Conservation (phyloP, 2,113 vertebrate genomes). For the Sinocyclocheilus anshuiensis region DNA sequence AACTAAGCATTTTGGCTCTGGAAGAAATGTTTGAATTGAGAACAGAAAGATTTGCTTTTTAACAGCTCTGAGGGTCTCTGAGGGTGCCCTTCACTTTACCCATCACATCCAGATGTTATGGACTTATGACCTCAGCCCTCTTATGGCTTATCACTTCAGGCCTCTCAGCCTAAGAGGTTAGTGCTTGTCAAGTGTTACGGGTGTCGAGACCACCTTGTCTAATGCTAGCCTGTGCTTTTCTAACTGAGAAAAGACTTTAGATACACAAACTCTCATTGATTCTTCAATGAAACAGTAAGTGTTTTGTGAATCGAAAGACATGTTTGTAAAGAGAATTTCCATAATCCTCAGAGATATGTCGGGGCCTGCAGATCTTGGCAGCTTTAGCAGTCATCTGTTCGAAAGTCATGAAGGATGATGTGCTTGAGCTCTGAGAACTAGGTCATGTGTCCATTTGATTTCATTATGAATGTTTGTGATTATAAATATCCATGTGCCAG, state of each 20-base stretch:
- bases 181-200: not conserved
- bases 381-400: constrained; percentile 43
- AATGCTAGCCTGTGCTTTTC: not conserved
- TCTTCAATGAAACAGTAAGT: constrained; percentile 2
- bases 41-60: constrained; percentile 24
- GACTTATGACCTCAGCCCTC: constrained; percentile 2
- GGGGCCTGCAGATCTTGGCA: constrained; percentile 29
- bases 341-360: constrained; percentile 35
- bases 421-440: constrained; percentile 9
- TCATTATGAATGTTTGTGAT: constrained; percentile 46
- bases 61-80: constrained; percentile 9
- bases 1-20: constrained; percentile 11
- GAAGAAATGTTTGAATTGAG: not conserved
- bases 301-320: constrained; percentile 17
- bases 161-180: not conserved
- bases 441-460: constrained; percentile 53
- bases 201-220: not conserved
- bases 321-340: constrained; percentile 32
- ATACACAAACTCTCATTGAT: not conserved
- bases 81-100: not conserved
- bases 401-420: constrained; percentile 30
- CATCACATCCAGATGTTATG: constrained; percentile 12
- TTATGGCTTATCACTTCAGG: not conserved
- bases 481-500: constrained; percentile 48
- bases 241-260: not conserved